Conservation (phyloP, 2,113 vertebrate genomes). For the human region GRCh38 chr16:67682501-67683000, state of each 20-base stretch:
- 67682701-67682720: neutral
- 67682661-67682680: neutral
- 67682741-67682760: neutral
- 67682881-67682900: neutral
- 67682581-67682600: neutral
- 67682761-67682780: neutral
- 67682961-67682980: neutral
- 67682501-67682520: neutral
- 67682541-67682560: conserved; percentile 9
- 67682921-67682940: neutral
- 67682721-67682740: neutral
- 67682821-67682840: neutral
- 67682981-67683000: neutral
- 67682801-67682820: neutral
- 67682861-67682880: neutral
- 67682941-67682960: neutral
- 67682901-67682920: neutral
- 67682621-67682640: neutral
- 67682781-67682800: neutral
- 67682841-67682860: neutral
- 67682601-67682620: neutral
- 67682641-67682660: neutral
- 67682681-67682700: neutral
- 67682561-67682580: neutral
- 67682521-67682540: conserved; percentile 10